Evolutionary conservation across 37 sponge, comb jelly and placozoan species (phyloP), one percentile per base, ranked within the genome.

Genomic region (Amphimedon queenslandica): DNA sequence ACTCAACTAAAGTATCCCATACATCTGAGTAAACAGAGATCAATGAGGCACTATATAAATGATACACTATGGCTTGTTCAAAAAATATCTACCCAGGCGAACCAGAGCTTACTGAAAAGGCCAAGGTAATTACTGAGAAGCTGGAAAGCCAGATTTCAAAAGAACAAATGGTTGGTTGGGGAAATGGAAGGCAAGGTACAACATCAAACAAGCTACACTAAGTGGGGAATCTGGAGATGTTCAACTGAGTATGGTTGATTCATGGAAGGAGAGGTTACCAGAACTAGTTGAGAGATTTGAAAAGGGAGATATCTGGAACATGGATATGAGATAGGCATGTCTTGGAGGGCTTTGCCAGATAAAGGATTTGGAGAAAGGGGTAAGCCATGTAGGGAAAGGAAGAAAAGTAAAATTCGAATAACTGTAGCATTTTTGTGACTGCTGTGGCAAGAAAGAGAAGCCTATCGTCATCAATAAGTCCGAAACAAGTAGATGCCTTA

Each of bases 301-400:
- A 5, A 67, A 28, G 4, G 76, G 74, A 20, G 32, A 75, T 36
- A 71, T 79, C 28, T 79, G 64, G 64, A 81, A 82, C 58, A 70
- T 82, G 42, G 71, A 77, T n/a, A n/a, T 40, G 84, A 82, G 37
- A 84, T 67, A 56, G 69, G 84, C 13, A 13, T 56, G 5, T 83
- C 76, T n/a, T 76, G 78, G 74, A 63, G 57, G 64, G 82, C 91
- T 40, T 68, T 85, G 27, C 92, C 84, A 39, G 83, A 86, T 35
- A 33, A 58, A 37, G 76, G 84, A 75, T 91, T 78, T 67, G 79
- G 72, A 4, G 39, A 78, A 72, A 58, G 40, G 41, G 72, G 76
- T 37, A 81, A 75, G 43, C 41, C 81, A 57, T 86, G 92, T 39
- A 18, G 20, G 39, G 37, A 34, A 67, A 67, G 68, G 4, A 67